Evolutionary conservation across 2,113 vertebrate species (phyloP), one percentile per base, ranked within the genome.

Genomic region (Ammodytes marinus): DNA sequence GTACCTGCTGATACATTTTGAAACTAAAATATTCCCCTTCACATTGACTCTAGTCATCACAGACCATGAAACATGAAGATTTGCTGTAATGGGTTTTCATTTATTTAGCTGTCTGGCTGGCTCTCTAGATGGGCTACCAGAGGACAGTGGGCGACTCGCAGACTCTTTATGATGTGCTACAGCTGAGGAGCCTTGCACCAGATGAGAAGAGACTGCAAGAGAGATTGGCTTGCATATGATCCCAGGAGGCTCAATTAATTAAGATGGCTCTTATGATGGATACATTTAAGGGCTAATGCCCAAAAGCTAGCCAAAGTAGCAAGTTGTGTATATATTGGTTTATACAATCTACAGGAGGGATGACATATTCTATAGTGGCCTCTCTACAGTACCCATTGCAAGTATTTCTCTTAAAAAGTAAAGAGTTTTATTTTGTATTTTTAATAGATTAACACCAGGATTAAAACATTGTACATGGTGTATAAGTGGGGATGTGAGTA

Each of bases 81-180:
- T 61, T 77, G 74, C 64, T 59, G 69, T 84, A 82, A 84, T 80
- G 74, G 40, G 40, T 80, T 77, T 79, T 77, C 67, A 76, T 83
- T 69, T 69, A 27, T 27, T 27, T 27, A 27, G 58, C 71, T 61
- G 78, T 82, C 67, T 77, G 82, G 55, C 81, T 66, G 59, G 70
- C 68, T 86, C 76, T 74, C 47, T 37, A 43, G 59, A 87, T 67
- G 17, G 37, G 77, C 80, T 80, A 84, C 74, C 78, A 81, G 85
- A 86, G 75, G 69, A 78, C 61, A 43, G 72, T 27, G 64, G 53
- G 43, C 11, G n/a, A 39, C 77, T 83, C 82, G 69, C 82, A 83
- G 84, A 83, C 76, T 69, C 63, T 55, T 80, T 70, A 59, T 88
- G 69, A 84, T 74, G 72, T 61, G 63, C 80, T 68, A 75, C 59